phyloP scores from a whole-genome alignment of 1,140 invertebrate species.

The Caenorhabditis briggsae region DNA sequence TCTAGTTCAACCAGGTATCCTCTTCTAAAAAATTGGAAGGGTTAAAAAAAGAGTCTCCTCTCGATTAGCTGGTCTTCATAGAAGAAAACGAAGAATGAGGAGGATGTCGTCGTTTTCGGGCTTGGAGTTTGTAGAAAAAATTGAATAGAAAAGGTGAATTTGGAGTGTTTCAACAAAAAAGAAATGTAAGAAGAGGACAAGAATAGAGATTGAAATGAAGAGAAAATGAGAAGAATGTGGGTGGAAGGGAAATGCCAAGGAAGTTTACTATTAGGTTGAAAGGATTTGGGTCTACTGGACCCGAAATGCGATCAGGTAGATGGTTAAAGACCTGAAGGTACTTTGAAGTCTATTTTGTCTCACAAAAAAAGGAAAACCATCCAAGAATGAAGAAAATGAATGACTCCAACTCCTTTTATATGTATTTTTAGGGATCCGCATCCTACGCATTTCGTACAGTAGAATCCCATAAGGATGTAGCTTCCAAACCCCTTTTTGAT shows the following conservation, averaged over 20 bases:
- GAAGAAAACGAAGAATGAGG: neutral
- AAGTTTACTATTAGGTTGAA: slow-evolving; percentile 38
- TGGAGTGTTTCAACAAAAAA: slow-evolving; percentile 41
- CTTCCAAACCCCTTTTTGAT: neutral
- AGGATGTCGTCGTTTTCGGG: neutral
- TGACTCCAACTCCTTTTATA: too few relatives aligned
- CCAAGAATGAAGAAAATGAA: too few relatives aligned
- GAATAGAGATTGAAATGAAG: slow-evolving; percentile 6
- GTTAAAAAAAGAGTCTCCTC: too few relatives aligned
- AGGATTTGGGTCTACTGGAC: neutral
- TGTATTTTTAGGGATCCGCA: neutral
- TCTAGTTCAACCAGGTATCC: too few relatives aligned
- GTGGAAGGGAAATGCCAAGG: slow-evolving; percentile 18
- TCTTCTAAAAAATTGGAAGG: too few relatives aligned
- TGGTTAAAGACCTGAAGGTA: neutral
- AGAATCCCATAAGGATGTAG: neutral
- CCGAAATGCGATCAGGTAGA: neutral
- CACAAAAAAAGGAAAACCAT: neutral
- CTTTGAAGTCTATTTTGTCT: too few relatives aligned
- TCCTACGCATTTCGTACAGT: neutral
- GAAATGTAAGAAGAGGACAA: neutral
- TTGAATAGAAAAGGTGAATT: slow-evolving; percentile 41
- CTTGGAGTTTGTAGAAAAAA: neutral
- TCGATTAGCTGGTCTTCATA: neutral
- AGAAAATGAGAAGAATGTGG: neutral